A percentile compares a stretch with the other conserved stretches of the same genome.
Conservation (phyloP, 1,140 invertebrate genomes). For the Drosophila rufa region DNA sequence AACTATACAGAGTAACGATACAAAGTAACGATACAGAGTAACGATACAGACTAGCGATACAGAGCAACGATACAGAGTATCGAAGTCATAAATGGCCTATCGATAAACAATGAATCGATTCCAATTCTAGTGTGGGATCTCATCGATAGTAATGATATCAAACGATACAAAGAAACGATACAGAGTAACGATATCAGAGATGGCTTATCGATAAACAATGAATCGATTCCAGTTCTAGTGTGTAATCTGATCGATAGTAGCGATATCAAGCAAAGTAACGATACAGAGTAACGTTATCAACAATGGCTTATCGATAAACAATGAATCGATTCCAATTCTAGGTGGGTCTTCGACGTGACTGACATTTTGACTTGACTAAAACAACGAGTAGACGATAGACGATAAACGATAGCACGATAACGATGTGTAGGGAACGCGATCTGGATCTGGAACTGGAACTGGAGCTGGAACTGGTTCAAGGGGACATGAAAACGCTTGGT, state of each 20-base stretch:
- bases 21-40: too few species aligned
- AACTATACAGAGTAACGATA: neutral
- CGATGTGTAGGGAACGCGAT: slow-evolving; percentile 22
- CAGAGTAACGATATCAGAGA: neutral
- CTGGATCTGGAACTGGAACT: neutral
- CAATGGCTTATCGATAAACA: slow-evolving; percentile 14
- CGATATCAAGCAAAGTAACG: neutral
- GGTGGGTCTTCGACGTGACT: slow-evolving; percentile 32
- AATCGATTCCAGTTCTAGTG: neutral
- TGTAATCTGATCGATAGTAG: neutral
- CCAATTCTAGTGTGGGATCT: neutral
- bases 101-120: too few species aligned
- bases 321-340: slow-evolving; percentile 40
- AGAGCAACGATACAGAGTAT: too few species aligned
- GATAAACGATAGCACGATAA: slow-evolving; percentile 4
- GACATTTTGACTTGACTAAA: slow-evolving; percentile 1
- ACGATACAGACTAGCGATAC: too few species aligned
- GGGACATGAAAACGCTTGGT: slow-evolving; percentile 29
- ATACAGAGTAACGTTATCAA: neutral
- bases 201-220: slow-evolving; percentile 3
- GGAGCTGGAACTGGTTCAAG: neutral
- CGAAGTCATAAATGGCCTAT: too few species aligned
- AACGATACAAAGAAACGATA: too few species aligned
- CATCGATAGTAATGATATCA: too few species aligned
- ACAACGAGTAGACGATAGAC: neutral